These are phyloP conservation scores for Suricata suricatta DNA, from an alignment of 2,113 vertebrate species.

Conservation along the genomic window DNA sequence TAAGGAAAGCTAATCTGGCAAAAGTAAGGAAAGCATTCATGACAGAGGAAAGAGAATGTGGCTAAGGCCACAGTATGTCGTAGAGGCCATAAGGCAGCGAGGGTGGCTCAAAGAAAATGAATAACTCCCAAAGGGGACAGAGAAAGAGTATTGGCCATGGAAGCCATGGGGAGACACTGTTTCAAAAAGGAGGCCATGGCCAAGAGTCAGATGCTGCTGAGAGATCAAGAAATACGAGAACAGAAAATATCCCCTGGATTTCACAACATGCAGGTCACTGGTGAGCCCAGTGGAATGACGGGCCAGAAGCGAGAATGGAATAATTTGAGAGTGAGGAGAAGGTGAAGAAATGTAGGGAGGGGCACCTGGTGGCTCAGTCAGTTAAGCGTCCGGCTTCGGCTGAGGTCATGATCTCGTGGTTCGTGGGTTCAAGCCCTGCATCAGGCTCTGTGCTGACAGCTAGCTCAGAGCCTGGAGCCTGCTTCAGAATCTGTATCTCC, in stretches of 20 bases:
- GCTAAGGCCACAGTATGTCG: not conserved
- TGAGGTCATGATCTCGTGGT: no score
- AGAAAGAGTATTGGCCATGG: not conserved
- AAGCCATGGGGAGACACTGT: not conserved
- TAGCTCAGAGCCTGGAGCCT: no score
- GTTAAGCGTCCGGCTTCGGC: no score
- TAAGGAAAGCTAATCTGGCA: not conserved
- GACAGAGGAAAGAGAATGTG: not conserved
- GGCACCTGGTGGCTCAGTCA: no score
- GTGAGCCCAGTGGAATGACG: not conserved
- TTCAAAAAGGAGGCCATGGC: slow-evolving; percentile 3
- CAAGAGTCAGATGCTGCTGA: slow-evolving; percentile 8
- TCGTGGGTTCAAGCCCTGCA: no score
- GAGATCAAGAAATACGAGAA: slow-evolving; percentile 15
- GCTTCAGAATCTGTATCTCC: no score
- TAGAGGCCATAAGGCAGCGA: not conserved
- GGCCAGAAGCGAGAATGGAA: slow-evolving; percentile 7
- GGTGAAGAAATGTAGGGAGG: not conserved
- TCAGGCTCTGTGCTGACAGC: no score
- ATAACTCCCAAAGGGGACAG: not conserved
- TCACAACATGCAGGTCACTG: slow-evolving; percentile 36
- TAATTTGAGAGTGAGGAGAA: not conserved
- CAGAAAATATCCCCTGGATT: slow-evolving; percentile 13
- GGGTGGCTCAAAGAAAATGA: not conserved
- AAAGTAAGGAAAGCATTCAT: not conserved